A percentile compares a stretch with the other conserved stretches of the same genome.
Evolutionary conservation across 2,113 vertebrate genomes (phyloP).

Genomic region (Typhlomys cinereus): DNA sequence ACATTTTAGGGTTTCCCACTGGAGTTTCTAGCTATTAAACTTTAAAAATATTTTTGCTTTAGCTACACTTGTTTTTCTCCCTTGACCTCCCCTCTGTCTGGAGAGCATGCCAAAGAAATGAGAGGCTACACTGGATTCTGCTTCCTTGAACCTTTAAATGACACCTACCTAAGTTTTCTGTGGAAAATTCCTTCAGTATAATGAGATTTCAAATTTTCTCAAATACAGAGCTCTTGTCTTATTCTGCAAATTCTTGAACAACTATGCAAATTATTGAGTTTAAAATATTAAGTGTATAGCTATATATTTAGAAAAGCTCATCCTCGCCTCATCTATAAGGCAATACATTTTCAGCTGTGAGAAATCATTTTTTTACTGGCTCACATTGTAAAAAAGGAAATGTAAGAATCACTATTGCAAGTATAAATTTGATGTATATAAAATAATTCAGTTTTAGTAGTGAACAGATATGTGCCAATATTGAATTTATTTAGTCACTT

Average conservation of each 20-base stretch:
- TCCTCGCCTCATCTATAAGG: neutral
- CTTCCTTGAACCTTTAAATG: neutral
- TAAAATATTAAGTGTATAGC: neutral
- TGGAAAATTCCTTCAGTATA: neutral
- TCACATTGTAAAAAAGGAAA: slow-evolving; percentile 19
- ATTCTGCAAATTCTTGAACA: slow-evolving; percentile 17
- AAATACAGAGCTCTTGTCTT: slow-evolving; percentile 20
- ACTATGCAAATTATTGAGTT: neutral
- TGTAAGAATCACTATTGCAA: neutral
- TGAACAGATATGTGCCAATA: neutral
- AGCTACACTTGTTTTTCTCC: neutral
- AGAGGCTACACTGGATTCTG: neutral
- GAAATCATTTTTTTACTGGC: neutral
- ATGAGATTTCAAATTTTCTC: slow-evolving; percentile 3
- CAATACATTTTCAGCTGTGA: neutral
- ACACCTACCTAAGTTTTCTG: neutral
- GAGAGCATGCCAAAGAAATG: neutral
- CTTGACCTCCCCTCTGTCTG: neutral
- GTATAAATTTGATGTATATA: neutral
- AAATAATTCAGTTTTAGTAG: neutral
- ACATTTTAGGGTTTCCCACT: neutral
- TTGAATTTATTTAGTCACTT: neutral
- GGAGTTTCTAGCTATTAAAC: neutral
- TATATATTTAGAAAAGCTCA: neutral
- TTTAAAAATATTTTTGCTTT: slow-evolving; percentile 29